phyloP scores from a whole-genome alignment of 2,113 vertebrate genomes.

The Neotoma lepida region DNA sequence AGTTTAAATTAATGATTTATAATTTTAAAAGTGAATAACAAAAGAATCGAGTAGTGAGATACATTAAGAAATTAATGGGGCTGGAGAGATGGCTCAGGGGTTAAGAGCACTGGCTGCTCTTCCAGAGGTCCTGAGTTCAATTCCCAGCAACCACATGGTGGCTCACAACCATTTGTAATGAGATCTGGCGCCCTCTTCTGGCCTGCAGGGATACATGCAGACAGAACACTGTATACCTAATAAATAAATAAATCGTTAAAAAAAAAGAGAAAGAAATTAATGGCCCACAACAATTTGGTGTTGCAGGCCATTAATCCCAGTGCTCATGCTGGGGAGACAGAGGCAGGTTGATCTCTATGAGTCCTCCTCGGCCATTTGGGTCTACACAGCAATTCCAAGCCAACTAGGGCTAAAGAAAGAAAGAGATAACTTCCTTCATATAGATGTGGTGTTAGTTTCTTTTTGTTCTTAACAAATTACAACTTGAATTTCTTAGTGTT shows the following conservation, averaged over 20 bases:
- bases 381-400: neutral
- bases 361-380: neutral
- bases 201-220: too few species aligned
- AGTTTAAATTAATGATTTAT: neutral
- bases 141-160: too few species aligned
- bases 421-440: neutral
- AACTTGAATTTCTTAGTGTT: neutral
- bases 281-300: too few species aligned
- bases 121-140: too few species aligned
- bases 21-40: slow-evolving; percentile 27
- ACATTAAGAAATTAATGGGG: neutral
- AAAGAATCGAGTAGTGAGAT: neutral
- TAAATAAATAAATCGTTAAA: too few species aligned
- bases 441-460: neutral
- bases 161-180: too few species aligned
- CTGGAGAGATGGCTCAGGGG: too few species aligned
- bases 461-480: neutral
- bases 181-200: too few species aligned
- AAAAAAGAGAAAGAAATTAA: too few species aligned
- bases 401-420: neutral
- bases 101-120: too few species aligned
- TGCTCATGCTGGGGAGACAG: neutral
- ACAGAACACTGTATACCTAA: too few species aligned
- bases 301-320: neutral
- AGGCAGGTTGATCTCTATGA: neutral